Base-by-base conservation (phyloP, 1,140 invertebrate species). In the Polypedilum pembai region DNA sequence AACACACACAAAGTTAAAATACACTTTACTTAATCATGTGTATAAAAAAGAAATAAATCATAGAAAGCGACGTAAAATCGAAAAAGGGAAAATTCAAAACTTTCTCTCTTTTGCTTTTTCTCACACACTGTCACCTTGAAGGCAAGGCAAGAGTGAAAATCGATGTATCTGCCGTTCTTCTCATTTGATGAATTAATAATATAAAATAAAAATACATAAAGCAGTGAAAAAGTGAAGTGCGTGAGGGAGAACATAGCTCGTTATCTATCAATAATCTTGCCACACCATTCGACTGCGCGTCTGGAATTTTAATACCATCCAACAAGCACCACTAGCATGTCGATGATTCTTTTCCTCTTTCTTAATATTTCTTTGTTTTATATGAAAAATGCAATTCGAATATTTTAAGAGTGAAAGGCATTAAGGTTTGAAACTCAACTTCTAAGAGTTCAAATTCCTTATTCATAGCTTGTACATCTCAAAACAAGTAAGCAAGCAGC, bases 21-120 rank as follows among this genome's bases (percentile, higher is more conserved):
- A 69, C 65, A 69, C 17, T 21, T 69, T 8, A 69, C 65, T 69
- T 69, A 69, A 69, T 69, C 65, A 69, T 69, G 65, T 69, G 65
- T 69, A 69, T 69, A 69, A 69, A 69, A 69, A 69, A 18, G 8
- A 8, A 5, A 69, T 69, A 69, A 69, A 69, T 69, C 65, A 69
- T 20, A 69, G 45, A 56, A 69, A 18, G 17, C 20, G 17, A 18
- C 18, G n/a, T 10, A 21, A 69, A 20, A 18, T 18, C 15, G 20
- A 20, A 69, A 18, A 69, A 18, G 7, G 24, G 24, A 5, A 33
- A 33, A 33, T n/a, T n/a, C 24, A 33, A 33, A 33, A 33, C 24
- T 33, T 33, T 33, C 24, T 33, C 24, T 45, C 15, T 15, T 45
- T 45, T 45, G 8, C 41, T 4, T 45, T 45, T 45, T 45, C 15